phyloP scores from a whole-genome alignment of 2,797 vertebrate species.

The Sphaeramia orbicularis region DNA sequence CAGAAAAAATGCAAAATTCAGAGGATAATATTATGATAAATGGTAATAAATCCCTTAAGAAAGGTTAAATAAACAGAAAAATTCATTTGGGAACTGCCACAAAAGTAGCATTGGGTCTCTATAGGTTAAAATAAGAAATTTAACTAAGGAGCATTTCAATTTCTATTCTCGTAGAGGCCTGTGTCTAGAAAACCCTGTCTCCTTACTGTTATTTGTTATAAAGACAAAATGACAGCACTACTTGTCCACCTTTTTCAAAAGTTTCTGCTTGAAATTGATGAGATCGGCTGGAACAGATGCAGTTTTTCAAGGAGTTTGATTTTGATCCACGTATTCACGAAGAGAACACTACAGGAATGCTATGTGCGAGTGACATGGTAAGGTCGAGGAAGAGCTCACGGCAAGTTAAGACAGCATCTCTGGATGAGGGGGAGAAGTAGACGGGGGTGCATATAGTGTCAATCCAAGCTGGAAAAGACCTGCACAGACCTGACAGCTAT shows the following conservation, averaged over 20 bases:
- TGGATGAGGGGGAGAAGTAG: constrained; percentile 36
- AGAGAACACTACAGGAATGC: constrained; percentile 17
- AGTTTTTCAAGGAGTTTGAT: background rate
- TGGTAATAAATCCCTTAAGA: too few relatives aligned
- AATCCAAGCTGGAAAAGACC: constrained; percentile 25
- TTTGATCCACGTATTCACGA: constrained; percentile 19
- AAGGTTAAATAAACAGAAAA: too few relatives aligned
- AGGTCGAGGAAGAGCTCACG: constrained; percentile 28
- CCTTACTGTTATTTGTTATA: background rate
- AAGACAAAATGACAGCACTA: background rate
- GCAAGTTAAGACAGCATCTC: constrained; percentile 38
- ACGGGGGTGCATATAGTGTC: constrained; percentile 34
- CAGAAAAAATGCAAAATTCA: too few relatives aligned
- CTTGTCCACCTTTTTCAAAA: background rate
- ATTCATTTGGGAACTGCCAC: too few relatives aligned
- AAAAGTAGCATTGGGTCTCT: too few relatives aligned
- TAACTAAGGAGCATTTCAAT: too few relatives aligned
- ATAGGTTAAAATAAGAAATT: too few relatives aligned
- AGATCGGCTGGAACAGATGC: too few relatives aligned
- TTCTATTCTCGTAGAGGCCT: too few relatives aligned
- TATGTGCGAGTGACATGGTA: constrained; percentile 14
- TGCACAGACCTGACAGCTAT: constrained; percentile 32
- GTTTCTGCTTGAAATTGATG: background rate
- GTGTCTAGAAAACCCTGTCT: background rate
- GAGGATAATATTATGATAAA: too few relatives aligned